A percentile compares a stretch with the other conserved stretches of the same genome.
Evolutionary conservation across 1,140 invertebrate genomes (phyloP).

Genomic region (Rhopalosiphum maidis): DNA sequence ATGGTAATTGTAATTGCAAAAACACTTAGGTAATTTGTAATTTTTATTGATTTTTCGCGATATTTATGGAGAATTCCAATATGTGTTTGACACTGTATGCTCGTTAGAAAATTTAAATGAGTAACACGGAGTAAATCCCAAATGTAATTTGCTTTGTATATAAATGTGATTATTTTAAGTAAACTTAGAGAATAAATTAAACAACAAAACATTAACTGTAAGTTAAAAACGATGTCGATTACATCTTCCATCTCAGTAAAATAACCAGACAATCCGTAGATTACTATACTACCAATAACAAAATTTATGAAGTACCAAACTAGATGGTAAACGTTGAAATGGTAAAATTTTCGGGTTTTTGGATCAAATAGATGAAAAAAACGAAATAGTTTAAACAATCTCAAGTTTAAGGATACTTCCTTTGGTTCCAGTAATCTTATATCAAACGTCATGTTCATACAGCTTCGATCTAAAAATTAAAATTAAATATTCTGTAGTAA

Average conservation of each 20-base stretch:
- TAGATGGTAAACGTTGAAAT: not conserved
- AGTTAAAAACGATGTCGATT: not conserved
- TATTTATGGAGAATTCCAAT: not conserved
- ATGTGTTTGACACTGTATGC: not conserved
- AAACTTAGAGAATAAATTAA: not conserved
- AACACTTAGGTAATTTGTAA: not conserved
- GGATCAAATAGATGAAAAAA: not conserved
- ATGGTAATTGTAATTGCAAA: not conserved
- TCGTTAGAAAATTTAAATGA: not conserved
- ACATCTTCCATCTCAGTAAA: not conserved
- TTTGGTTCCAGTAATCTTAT: not conserved
- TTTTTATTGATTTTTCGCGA: not conserved
- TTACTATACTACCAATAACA: not conserved
- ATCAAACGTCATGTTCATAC: not conserved
- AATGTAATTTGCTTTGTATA: not conserved
- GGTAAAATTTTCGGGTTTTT: not conserved
- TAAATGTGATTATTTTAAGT: not conserved
- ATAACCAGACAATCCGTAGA: not conserved
- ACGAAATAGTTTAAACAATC: not conserved
- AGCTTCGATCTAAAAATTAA: not conserved
- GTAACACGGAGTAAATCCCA: not conserved
- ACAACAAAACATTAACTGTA: not conserved
- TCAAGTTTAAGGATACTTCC: not conserved
- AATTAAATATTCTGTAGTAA: not conserved
- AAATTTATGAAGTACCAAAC: not conserved